A percentile compares a stretch with the other conserved stretches of the same genome.
phyloP scores from a whole-genome alignment of 2,113 vertebrate genomes.

The Nematolebias whitei region DNA sequence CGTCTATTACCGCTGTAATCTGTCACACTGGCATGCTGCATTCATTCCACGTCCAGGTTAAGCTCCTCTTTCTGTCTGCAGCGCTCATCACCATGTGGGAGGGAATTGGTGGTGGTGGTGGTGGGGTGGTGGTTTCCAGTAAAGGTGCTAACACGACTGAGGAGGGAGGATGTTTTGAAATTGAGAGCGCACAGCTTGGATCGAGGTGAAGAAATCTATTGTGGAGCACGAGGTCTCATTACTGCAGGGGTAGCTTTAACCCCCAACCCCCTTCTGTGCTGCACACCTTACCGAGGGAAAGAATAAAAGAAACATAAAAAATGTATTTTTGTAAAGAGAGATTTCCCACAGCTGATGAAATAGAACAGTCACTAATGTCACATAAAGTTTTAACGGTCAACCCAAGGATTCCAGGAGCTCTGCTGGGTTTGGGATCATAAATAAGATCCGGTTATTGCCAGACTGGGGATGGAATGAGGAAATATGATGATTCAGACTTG shows the following conservation, averaged over 20 bases:
- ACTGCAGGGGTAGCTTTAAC: slow-evolving; percentile 69
- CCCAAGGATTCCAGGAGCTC: not conserved
- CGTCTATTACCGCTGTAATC: slow-evolving; percentile 82
- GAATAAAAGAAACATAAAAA: slow-evolving; percentile 28
- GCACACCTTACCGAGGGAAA: slow-evolving; percentile 17
- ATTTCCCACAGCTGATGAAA: not conserved
- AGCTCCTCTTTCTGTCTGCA: slow-evolving; percentile 74
- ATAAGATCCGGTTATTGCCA: not conserved
- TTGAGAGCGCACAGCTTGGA: slow-evolving; percentile 62
- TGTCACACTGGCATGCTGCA: slow-evolving; percentile 76
- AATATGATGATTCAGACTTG: too few relatives aligned
- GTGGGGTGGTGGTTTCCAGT: slow-evolving; percentile 24
- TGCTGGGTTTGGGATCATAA: not conserved
- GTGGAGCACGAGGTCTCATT: slow-evolving; percentile 65
- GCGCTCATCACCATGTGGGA: slow-evolving; percentile 64
- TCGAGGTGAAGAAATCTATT: slow-evolving; percentile 62
- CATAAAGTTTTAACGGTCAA: not conserved
- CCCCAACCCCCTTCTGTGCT: slow-evolving; percentile 11
- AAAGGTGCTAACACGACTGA: slow-evolving; percentile 43
- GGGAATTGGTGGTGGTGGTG: too few relatives aligned
- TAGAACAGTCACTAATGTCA: slow-evolving; percentile 4
- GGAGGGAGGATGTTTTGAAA: slow-evolving; percentile 41
- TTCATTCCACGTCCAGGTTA: slow-evolving; percentile 79
- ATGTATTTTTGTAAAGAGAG: slow-evolving; percentile 29
- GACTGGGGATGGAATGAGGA: not conserved